Evolutionary conservation across 2,113 vertebrate genomes (phyloP).

Genomic region (Mionectes macconnelli): DNA sequence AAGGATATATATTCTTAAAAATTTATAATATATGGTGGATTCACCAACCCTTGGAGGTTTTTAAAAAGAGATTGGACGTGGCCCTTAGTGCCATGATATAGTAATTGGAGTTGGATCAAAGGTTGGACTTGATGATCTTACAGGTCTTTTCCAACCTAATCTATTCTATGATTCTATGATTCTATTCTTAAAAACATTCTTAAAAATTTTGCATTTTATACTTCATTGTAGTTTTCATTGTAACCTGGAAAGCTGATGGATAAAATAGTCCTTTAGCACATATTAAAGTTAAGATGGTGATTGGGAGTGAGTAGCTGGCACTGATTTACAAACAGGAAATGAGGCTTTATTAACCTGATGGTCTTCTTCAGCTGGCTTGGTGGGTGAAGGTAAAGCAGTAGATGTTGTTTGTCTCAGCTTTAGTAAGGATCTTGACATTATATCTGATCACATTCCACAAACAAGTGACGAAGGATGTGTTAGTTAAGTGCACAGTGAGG

Average conservation of each 20-base stretch:
- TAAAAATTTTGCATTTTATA: neutral
- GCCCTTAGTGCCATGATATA: too few relatives aligned
- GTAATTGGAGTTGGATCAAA: too few relatives aligned
- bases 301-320: neutral
- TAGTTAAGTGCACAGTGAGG: neutral
- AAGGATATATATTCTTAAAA: neutral
- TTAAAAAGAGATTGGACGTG: too few relatives aligned
- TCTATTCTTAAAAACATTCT: neutral
- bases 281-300: neutral
- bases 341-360: neutral
- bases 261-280: neutral
- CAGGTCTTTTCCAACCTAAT: too few relatives aligned
- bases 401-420: neutral
- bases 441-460: neutral
- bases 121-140: too few relatives aligned
- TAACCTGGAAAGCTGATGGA: neutral
- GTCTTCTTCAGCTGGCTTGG: neutral
- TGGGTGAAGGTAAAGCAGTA: neutral
- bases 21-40: too few relatives aligned
- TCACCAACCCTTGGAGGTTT: too few relatives aligned
- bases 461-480: fast-evolving
- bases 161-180: too few relatives aligned
- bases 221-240: neutral
- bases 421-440: neutral
- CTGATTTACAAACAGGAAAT: neutral